Conservation (phyloP, 2,888 invertebrate genomes). For the Oligia fasciuncula region DNA sequence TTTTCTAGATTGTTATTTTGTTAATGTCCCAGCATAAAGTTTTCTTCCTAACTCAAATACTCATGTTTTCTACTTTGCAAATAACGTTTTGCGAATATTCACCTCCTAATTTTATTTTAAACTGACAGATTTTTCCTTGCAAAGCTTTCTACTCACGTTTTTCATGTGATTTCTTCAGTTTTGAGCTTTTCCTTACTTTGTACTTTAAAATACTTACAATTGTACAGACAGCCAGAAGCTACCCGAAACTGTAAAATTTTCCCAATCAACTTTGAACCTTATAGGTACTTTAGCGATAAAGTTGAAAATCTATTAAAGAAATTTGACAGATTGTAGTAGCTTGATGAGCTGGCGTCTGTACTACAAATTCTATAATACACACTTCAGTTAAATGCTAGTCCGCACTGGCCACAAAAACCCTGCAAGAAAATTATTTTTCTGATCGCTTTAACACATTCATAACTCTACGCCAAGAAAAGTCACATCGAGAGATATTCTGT, state of each 20-base stretch:
- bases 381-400: not conserved
- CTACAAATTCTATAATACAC: no score
- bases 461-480: slow-evolving; percentile 75
- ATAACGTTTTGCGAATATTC: not conserved
- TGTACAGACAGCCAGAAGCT: no score
- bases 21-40: not conserved
- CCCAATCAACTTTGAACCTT: no score
- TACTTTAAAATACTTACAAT: no score
- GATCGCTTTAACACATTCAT: slow-evolving; percentile 57
- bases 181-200: not conserved
- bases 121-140: not conserved
- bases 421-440: not conserved
- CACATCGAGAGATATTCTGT: slow-evolving; percentile 80
- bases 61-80: no score
- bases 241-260: no score
- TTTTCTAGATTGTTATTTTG: not conserved
- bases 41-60: not conserved
- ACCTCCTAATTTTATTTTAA: no score
- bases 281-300: no score
- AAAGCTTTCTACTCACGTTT: not conserved
- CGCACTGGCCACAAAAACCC: not conserved
- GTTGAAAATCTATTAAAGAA: no score
- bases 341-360: no score
- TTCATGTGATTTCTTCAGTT: not conserved
- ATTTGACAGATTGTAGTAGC: no score